Evolutionary conservation across 1,140 invertebrate genomes (phyloP).

Genomic region (Anastrepha obliqua): DNA sequence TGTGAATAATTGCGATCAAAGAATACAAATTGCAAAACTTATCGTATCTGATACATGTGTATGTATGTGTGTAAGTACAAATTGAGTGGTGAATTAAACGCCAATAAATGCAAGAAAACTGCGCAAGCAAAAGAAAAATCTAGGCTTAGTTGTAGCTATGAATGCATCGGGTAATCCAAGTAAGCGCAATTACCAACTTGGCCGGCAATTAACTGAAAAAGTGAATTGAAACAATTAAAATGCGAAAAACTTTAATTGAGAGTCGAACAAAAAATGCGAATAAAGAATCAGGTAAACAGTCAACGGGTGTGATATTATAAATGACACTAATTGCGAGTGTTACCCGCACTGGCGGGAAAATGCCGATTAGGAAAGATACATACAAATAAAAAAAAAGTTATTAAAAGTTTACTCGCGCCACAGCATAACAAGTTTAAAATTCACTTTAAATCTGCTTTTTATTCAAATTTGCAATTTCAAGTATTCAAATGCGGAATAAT

Average conservation of each 20-base stretch:
- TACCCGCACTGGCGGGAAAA: not conserved
- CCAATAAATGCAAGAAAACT: slow-evolving; percentile 17
- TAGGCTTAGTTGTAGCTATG: not conserved
- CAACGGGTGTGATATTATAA: not conserved
- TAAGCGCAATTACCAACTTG: not conserved
- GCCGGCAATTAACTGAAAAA: not conserved
- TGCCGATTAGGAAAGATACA: slow-evolving; percentile 20
- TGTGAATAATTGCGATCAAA: slow-evolving; percentile 9
- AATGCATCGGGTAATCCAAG: not conserved
- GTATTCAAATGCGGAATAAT: slow-evolving; percentile 49
- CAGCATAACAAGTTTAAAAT: slow-evolving; percentile 21
- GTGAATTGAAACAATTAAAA: slow-evolving; percentile 8
- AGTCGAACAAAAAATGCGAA: not conserved
- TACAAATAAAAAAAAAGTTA: slow-evolving; percentile 20
- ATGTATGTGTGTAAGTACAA: not conserved
- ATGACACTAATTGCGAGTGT: slow-evolving; percentile 41
- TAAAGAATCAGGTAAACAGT: not conserved
- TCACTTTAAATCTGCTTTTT: slow-evolving; percentile 12
- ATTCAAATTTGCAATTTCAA: slow-evolving; percentile 37
- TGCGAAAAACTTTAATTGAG: not conserved
- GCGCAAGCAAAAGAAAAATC: not conserved
- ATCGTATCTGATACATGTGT: not conserved
- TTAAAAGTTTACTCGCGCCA: too few relatives aligned
- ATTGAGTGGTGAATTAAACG: not conserved
- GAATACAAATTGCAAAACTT: not conserved